A percentile compares a stretch with the other conserved stretches of the same genome.
These are phyloP conservation scores for Miichthys miiuy DNA, from an alignment of 2,797 vertebrate species.

Conservation along the genomic window DNA sequence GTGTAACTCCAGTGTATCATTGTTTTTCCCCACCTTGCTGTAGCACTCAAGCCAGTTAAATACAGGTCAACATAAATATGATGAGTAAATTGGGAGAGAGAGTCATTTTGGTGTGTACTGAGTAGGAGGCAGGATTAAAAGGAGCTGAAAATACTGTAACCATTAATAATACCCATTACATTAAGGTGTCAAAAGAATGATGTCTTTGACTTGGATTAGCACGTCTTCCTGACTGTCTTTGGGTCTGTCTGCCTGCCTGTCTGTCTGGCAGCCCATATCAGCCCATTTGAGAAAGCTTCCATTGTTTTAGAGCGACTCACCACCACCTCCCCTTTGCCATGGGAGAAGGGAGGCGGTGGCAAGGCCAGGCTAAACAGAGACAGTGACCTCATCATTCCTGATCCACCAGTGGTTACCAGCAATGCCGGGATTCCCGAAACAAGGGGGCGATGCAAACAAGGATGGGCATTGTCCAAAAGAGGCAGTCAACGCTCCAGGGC, in stretches of 20 bases:
- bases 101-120: constrained; percentile 19
- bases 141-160: constrained; percentile 23
- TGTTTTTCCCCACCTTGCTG: constrained; percentile 13
- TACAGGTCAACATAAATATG: constrained; percentile 20
- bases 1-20: constrained; percentile 25
- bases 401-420: constrained; percentile 83
- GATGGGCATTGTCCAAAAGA: constrained; percentile 84
- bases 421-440: constrained; percentile 85
- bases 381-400: constrained; percentile 82
- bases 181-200: constrained; percentile 54
- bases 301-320: constrained; percentile 73
- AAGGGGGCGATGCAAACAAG: constrained; percentile 81
- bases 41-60: constrained; percentile 15
- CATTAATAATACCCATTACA: constrained; percentile 38
- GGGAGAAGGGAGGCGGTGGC: constrained; percentile 30
- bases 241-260: constrained; percentile 44
- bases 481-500: constrained; percentile 64
- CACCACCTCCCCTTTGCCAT: constrained; percentile 26
- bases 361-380: constrained; percentile 75
- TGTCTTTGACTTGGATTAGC: constrained; percentile 57
- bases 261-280: constrained; percentile 48
- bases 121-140: constrained; percentile 28
- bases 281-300: constrained; percentile 71
- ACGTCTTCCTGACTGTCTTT: constrained; percentile 53
- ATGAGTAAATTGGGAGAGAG: constrained; percentile 10